Base-by-base conservation (phyloP, 37 sponge, comb jelly and placozoan genomes). In the Ianthella basta region DNA sequence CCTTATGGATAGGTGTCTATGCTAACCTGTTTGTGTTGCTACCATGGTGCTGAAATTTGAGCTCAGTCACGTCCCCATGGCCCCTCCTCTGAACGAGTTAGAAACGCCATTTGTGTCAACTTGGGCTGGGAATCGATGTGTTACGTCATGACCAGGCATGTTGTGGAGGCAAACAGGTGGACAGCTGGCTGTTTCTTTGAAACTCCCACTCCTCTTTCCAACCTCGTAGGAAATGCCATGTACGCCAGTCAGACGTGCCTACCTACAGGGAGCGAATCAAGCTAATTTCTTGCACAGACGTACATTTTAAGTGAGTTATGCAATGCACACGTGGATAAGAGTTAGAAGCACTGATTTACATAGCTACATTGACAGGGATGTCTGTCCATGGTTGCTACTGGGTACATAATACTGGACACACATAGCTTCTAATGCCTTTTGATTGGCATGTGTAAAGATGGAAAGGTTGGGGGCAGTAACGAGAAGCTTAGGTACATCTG, bases 101-200 rank as follows among this genome's bases (percentile, higher is more conserved):
- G 35, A 69, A 6, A n/a, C 18, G 18, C 29, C 70, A 14, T 61
- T 25, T 61, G 63, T 61, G 63, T 61, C 63, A 61, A 29, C 63
- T 10, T 12, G 14, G 10, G 63, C 50, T 44, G 50, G 50, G 50
- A 44, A 44, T 44, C 6, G 50, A 12, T 13, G 70, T 2, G 6
- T 69, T 69, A 69, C 4, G 34, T 69, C 70, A 69, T 69, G 34
- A 33, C 10, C 35, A 27, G 70, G 29, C 34, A 35, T 69, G 10
- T 2, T 69, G 70, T 69, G 70, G 35, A 69, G 70, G 35, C 25
- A 30, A 64, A 69, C 35, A 69, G 70, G 70, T 69, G 70, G 33
- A 33, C 29, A 18, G 12, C 18, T 29, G 70, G 70, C 29, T 69
- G 34, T 30, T 13, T 34, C 35, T 29, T 69, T 69, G 70, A 69